A percentile compares a stretch with the other conserved stretches of the same genome.
These are phyloP conservation scores for Tenthredo scrophulariae DNA, from an alignment of 2,888 invertebrate genomes.

Conservation along the genomic window DNA sequence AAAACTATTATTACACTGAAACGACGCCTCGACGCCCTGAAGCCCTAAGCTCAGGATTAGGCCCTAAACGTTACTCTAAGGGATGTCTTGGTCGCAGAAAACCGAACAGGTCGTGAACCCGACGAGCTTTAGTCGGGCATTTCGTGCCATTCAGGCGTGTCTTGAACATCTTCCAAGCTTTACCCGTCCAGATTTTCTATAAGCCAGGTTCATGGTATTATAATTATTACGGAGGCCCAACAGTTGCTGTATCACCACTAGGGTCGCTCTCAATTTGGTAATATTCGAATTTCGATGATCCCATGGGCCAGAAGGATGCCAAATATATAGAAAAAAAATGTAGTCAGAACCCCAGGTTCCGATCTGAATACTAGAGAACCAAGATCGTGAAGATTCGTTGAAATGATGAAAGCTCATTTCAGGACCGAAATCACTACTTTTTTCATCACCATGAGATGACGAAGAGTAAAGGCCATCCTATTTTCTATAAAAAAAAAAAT, in stretches of 20 bases:
- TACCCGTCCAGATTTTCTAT: neutral
- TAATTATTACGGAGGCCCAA: neutral
- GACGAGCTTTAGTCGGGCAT: neutral
- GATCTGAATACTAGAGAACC: too few species aligned
- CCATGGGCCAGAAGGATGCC: too few species aligned
- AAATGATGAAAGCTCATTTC: too few species aligned
- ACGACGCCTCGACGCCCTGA: neutral
- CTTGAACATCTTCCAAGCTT: constrained; percentile 23
- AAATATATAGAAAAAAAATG: too few species aligned
- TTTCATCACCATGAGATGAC: too few species aligned
- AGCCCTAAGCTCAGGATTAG: constrained; percentile 1
- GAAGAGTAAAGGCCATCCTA: too few species aligned
- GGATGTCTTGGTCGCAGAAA: neutral
- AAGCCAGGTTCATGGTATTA: constrained; percentile 31
- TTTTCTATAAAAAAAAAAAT: too few species aligned
- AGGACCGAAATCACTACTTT: too few species aligned
- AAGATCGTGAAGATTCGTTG: too few species aligned
- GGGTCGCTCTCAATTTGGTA: too few species aligned
- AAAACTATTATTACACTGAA: constrained; percentile 7
- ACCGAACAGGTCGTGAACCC: neutral
- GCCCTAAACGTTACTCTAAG: neutral
- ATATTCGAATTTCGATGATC: too few species aligned
- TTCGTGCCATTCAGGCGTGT: neutral
- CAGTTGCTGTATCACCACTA: neutral
- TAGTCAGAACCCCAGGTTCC: too few species aligned